These are phyloP conservation scores for Halictus ligatus DNA, from an alignment of 2,888 invertebrate species.

Conservation along the genomic window DNA sequence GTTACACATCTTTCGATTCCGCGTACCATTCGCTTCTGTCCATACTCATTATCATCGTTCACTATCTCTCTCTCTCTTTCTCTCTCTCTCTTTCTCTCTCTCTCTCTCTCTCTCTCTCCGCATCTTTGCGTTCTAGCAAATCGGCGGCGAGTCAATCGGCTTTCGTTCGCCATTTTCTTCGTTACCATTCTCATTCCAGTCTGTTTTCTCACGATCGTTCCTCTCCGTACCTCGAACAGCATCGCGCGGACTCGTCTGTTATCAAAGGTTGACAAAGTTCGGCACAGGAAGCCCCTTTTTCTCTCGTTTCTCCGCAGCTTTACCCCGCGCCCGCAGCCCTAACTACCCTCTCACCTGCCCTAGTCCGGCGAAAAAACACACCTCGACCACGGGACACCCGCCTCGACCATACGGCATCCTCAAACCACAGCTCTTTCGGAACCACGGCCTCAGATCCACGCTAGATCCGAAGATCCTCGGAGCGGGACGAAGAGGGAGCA, in stretches of 20 bases:
- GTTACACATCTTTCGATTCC: neutral
- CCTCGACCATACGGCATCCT: neutral
- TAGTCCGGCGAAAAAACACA: neutral
- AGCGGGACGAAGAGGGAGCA: neutral
- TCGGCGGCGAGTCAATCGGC: conserved; percentile 60
- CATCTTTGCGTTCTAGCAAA: conserved; percentile 44
- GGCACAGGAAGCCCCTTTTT: conserved; percentile 36
- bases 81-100: conserved; percentile 47
- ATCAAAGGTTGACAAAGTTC: conserved; percentile 25
- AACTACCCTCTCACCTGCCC: neutral
- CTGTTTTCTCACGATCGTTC: neutral
- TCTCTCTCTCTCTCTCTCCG: conserved; percentile 28
- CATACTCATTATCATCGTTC: conserved; percentile 1
- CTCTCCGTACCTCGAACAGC: conserved; percentile 48
- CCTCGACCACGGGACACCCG: conserved; percentile 7
- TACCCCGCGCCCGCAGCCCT: conserved; percentile 12
- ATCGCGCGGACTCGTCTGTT: conserved; percentile 50
- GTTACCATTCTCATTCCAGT: neutral
- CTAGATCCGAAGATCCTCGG: neutral
- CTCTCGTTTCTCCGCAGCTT: conserved; percentile 18
- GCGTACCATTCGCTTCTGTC: conserved; percentile 2
- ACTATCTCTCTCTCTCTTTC: conserved; percentile 29
- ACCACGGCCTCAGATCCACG: neutral
- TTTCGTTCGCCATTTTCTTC: conserved; percentile 33
- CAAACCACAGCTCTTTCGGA: conserved; percentile 1